phyloP scores from a whole-genome alignment of 2,113 vertebrate genomes.

The Bungarus multicinctus region DNA sequence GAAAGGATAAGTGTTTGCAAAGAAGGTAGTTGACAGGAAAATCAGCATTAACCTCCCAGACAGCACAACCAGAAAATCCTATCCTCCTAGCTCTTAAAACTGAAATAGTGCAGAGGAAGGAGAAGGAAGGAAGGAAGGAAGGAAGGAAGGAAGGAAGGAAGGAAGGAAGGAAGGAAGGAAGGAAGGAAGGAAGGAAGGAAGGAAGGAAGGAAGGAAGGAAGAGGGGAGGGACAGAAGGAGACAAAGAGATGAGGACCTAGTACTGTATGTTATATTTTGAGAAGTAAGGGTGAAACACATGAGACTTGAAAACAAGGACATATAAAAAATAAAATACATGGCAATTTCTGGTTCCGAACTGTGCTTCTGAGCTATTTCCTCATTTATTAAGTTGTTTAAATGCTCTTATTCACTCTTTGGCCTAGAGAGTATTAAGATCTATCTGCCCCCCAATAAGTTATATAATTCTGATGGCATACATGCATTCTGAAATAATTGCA shows the following conservation, averaged over 20 bases:
- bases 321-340: slow-evolving; percentile 32
- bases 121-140: background rate
- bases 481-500: background rate
- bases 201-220: background rate
- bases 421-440: slow-evolving; percentile 7
- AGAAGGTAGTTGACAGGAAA: slow-evolving; percentile 60
- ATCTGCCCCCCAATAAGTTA: slow-evolving; percentile 31
- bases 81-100: slow-evolving; percentile 47
- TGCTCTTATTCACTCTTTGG: slow-evolving; percentile 15
- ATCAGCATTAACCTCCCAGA: slow-evolving; percentile 58
- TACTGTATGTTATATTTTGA: slow-evolving; percentile 31
- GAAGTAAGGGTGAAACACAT: slow-evolving; percentile 29
- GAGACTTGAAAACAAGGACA: slow-evolving; percentile 13
- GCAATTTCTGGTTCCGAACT: slow-evolving; percentile 18
- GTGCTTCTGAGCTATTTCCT: slow-evolving; percentile 24
- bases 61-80: slow-evolving; percentile 56
- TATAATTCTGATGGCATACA: background rate
- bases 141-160: background rate
- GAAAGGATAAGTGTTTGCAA: slow-evolving; percentile 52
- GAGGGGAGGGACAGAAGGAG: slow-evolving; percentile 6
- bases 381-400: background rate
- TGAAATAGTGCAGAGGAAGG: slow-evolving; percentile 43
- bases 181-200: slow-evolving; percentile 11
- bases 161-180: slow-evolving; percentile 6
- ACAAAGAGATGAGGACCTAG: slow-evolving; percentile 32